Base-by-base conservation (phyloP, 2,888 invertebrate genomes). In the Venusia cambrica region DNA sequence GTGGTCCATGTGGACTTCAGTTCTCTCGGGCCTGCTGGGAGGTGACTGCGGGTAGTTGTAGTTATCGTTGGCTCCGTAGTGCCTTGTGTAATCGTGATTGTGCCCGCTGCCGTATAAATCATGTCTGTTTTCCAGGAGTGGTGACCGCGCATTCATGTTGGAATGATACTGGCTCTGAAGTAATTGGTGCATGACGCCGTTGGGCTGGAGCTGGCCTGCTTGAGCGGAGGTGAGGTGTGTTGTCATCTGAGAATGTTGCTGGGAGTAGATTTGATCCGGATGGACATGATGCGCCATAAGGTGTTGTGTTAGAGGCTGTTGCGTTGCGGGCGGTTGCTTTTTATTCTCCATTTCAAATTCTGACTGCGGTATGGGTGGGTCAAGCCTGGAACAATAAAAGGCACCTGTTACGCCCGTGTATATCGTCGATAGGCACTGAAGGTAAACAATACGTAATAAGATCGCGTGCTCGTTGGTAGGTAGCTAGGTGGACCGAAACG, bases 331-430 rank as follows among this genome's bases (percentile, higher is more conserved):
- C 14, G 71, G 64, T 39, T 73, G 54, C 59, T 89, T 89, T 73
- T 92, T 92, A 70, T 89, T 90, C 75, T 92, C 92, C 92, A 92
- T 92, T 69, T 88, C 69, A 79, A 87, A 75, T 74, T 81, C 73
- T 41, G 76, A 81, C 67, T 90, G 91, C 50, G 91, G 87, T 66
- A 90, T 89, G 54, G 92, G 92, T 65, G 92, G 92, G 70, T 92
- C 92, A 84, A 93, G 89, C 92, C 93, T 93, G 81, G 26, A 87
- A 85, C 71, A 77, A 80, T 33, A 38, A 47, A 57, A 49, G 45
- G 1, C 3, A 43, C 11, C 32, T 38, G 14, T 21, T 27, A 17
- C 7, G 18, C 13, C 25, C 14, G n/a, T 36, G 19, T n/a, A n/a
- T n/a, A n/a, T 15, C 29, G 12, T 16, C n/a, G n/a, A 15, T 8